Base-by-base conservation (phyloP, 1,140 invertebrate species). In the Drosophila baimaii region DNA sequence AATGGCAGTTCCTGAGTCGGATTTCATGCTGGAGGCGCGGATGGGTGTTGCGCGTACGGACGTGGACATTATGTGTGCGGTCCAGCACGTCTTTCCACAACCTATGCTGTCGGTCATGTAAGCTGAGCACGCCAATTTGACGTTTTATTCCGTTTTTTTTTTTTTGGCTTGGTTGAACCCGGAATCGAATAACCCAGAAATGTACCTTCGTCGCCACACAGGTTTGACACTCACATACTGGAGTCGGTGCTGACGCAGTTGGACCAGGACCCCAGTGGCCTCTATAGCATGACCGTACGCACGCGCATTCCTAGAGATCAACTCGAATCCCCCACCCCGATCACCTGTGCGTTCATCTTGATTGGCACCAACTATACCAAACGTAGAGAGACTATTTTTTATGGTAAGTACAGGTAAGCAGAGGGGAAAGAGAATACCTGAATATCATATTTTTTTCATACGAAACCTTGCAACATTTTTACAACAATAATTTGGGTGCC, bases 291-390 rank as follows among this genome's bases (percentile, higher is more conserved):
- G 82, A 92, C 89, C 56, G 91, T 92, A 44, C 84, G 88, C 61
- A 90, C 90, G 70, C 83, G 88, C 70, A 90, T 91, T 81, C 90
- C 91, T 77, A 86, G 80, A 80, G 85, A 91, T 88, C 85, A 88
- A 52, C 72, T 92, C 39, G 88, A 90, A 72, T 92, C 91, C 62
- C 91, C 91, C 74, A 92, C 91, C 90, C 91, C 91, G 78, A 92
- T 92, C 51, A 91, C 90, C 68, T 92, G 91, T 89, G 80, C 90
- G 76, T 91, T 92, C 77, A 84, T 90, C 77, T 82, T 92, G 59
- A 79, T 82, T 41, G 91, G 91, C 59, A 92, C 91, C 23, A 91
- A 92, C 81, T 92, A 92, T 64, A 92, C 91, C 56, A 92, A 92
- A 61, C 80, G 91, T 74, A 78, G 91, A 77, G 91, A 92, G 80